Base-by-base conservation (phyloP, 2,888 invertebrate species). In the Meliscaeva auricollis region DNA sequence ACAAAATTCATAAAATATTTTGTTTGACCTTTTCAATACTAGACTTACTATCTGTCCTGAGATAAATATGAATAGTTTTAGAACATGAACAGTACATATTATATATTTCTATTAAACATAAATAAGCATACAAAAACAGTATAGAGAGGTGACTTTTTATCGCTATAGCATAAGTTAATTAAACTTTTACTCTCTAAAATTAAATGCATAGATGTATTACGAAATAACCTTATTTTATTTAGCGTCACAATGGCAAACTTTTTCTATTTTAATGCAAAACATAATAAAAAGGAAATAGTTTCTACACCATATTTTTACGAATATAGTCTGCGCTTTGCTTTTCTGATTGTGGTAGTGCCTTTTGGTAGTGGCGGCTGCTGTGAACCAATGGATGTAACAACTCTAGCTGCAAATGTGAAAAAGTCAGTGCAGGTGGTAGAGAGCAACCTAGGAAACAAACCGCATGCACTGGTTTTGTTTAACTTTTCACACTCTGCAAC, bases 401-500 rank as follows among this genome's bases (percentile, higher is more conserved):
- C 20, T 1, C 15, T 46, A 15, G 17, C 17, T 44, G 62, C 11
- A 44, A 62, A 22, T 46, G 62, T 30, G n/a, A 30, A 30, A 62
- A 62, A 62, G 22, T 44, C 44, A 26, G 62, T 44, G 22, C 22
- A 64, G 62, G 13, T 20, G 60, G 60, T 22, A 6, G 26, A 3
- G 41, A 3, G 60, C 38, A 38, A 58, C 26, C 26, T n/a, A 44
- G 41, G 35, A n/a, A 62, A 62, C 60, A 46, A 46, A 64, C 62
- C 62, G n/a, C 62, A 64, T 64, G 44, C 26, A 30, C n/a, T 64
- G 44, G 44, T 44, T 30, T 64, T 64, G 44, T 64, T 64, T 46
- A 64, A 64, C 62, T 64, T 64, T 64, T 64, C 62, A 46, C 62
- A 64, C 62, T 26, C 11, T 44, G 15, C 17, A 64, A 64, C 62